phyloP scores from a whole-genome alignment of 2,888 invertebrate species.

The Heliconius cydno region DNA sequence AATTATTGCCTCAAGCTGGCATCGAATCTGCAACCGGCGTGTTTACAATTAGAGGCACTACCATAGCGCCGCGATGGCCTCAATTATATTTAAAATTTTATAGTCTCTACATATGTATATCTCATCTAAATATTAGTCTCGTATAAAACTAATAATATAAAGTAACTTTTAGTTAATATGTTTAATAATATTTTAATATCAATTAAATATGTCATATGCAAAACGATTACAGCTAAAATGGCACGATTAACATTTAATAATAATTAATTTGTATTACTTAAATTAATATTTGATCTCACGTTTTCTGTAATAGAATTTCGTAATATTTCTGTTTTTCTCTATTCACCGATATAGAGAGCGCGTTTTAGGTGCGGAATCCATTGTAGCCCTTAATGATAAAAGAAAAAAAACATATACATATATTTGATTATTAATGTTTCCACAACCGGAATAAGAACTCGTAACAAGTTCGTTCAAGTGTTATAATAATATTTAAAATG shows the following conservation, averaged over 20 bases:
- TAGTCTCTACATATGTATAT: neutral
- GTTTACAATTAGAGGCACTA: too few species aligned
- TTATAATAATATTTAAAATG: neutral
- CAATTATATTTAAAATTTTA: neutral
- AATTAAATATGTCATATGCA: neutral
- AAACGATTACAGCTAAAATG: neutral
- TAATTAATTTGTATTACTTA: neutral
- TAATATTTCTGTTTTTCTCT: neutral
- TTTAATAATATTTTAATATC: slow-evolving; percentile 10
- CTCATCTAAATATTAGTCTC: neutral
- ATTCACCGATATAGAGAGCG: neutral
- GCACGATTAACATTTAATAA: neutral
- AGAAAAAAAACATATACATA: neutral
- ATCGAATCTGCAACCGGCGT: too few species aligned
- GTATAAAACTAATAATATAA: neutral
- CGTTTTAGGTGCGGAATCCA: too few species aligned
- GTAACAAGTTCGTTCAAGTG: too few species aligned
- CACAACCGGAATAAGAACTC: neutral
- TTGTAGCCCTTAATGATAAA: too few species aligned
- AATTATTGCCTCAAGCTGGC: too few species aligned
- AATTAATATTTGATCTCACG: neutral
- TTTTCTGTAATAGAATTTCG: neutral
- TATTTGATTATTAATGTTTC: neutral
- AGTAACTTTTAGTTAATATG: neutral
- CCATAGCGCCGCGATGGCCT: neutral